Evolutionary conservation across 2,113 vertebrate species (phyloP).

Genomic region (Sturnus vulgaris): DNA sequence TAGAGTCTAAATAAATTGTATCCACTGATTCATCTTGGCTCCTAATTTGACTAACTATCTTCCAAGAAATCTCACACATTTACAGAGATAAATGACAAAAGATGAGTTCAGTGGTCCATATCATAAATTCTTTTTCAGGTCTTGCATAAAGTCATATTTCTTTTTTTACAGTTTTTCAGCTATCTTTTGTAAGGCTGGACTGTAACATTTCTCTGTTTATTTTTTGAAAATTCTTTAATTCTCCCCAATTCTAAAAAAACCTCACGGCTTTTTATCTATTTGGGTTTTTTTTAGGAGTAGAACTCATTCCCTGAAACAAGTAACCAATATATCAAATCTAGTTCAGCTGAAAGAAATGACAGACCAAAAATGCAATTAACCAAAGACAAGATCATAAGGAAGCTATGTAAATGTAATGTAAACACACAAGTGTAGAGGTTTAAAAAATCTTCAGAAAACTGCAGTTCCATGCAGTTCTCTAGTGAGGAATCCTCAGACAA

Average conservation of each 20-base stretch:
- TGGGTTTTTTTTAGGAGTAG: background rate
- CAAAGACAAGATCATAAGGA: background rate
- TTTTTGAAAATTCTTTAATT: background rate
- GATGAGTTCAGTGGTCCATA: conserved; percentile 8
- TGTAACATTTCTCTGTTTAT: background rate
- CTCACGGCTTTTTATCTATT: background rate
- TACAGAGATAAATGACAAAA: conserved; percentile 41
- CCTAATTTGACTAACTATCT: conserved; percentile 47
- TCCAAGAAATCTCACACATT: conserved; percentile 43
- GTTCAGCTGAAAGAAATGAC: background rate
- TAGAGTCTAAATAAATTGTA: conserved; percentile 64
- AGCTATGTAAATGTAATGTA: background rate
- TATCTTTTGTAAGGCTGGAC: background rate
- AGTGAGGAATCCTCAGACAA: background rate
- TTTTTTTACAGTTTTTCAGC: background rate
- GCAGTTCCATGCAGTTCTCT: background rate
- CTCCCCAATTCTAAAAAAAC: background rate
- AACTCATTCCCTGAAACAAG: background rate
- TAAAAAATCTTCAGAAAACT: background rate
- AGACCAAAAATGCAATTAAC: background rate
- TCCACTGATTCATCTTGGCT: conserved; percentile 29
- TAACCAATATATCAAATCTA: background rate
- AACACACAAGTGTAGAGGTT: background rate
- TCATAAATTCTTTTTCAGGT: conserved; percentile 14
- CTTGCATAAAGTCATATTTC: background rate